Base-by-base conservation (phyloP, 2,888 invertebrate species). In the Ichneumoninae sp. region DNA sequence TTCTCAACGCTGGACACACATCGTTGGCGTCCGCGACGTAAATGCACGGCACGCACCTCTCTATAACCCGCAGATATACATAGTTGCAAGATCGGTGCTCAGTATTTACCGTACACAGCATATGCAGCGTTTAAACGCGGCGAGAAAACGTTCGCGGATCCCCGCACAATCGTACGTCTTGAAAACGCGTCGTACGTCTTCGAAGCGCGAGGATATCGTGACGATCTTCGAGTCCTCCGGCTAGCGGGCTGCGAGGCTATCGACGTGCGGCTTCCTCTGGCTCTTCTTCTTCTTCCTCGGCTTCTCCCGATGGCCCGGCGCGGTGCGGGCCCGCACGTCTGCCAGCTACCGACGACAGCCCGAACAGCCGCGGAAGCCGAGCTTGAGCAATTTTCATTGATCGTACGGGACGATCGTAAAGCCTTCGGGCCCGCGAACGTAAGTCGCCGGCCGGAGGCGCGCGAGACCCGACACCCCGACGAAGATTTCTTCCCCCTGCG, bases 321-420 rank as follows among this genome's bases (percentile, higher is more conserved):
- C 40, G 36, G 30, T 26, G 54, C 22, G 57, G 68, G 47, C 44
- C 33, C 54, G 44, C 82, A 78, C 19, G 79, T 69, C 86, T 85
- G 84, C 82, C 87, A 65, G 68, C 40, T 57, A 76, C 62, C 47
- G 78, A 74, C 78, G 83, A 83, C 79, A 79, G 52, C 33, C 72
- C 26, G 66, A n/a, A 52, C 74, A 47, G 69, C 57, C 82, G 84
- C 86, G 80, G 84, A 81, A 88, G 85, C 72, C 78, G 71, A 50
- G 86, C 88, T 89, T 87, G 89, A 90, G 89, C 89, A 89, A 90
- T 89, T 89, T 88, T 90, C 86, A 86, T 89, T 88, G 89, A 90
- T 88, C 86, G 84, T 80, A 85, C 87, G 74, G 85, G 84, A 75
- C 70, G 86, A 88, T 89, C 90, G 88, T 88, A 89, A 87, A 89